phyloP scores from a whole-genome alignment of 2,888 invertebrate genomes.

The Cynaeus angustus region DNA sequence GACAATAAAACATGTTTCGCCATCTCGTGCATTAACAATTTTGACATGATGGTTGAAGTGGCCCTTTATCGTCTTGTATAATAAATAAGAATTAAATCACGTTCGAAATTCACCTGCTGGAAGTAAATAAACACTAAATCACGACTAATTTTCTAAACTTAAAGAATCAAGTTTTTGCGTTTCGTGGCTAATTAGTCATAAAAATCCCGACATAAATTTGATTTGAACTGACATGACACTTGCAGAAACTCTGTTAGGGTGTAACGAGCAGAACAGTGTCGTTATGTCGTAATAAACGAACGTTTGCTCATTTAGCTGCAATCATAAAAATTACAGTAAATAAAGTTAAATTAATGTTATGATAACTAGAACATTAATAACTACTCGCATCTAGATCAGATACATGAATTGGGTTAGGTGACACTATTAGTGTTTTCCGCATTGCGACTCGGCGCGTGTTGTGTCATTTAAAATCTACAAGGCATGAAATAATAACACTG shows the following conservation, averaged over 20 bases:
- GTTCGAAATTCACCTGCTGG: too few relatives aligned
- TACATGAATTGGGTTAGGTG: constrained; percentile 43
- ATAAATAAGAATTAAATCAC: too few relatives aligned
- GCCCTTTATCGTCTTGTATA: too few relatives aligned
- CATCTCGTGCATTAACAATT: too few relatives aligned
- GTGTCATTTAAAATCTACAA: constrained; percentile 51
- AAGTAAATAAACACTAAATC: constrained; percentile 30
- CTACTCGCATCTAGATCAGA: constrained; percentile 23
- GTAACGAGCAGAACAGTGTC: constrained; percentile 5
- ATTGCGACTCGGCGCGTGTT: constrained; percentile 47
- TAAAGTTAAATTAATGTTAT: constrained; percentile 16
- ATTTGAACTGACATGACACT: constrained; percentile 1
- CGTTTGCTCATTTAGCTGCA: not conserved
- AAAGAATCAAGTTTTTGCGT: constrained; percentile 4
- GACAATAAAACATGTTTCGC: too few relatives aligned
- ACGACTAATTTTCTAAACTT: too few relatives aligned
- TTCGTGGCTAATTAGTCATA: not conserved
- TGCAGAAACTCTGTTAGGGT: not conserved
- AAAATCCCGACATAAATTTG: constrained; percentile 4
- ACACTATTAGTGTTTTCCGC: constrained; percentile 49
- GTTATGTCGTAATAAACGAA: not conserved
- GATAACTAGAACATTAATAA: constrained; percentile 42
- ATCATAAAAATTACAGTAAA: constrained; percentile 22
- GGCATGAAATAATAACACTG: constrained; percentile 47
- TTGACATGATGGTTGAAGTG: too few relatives aligned